Evolutionary conservation across 2,797 vertebrate genomes (phyloP), one percentile per base, ranked within the genome.

Genomic region (Tamandua tetradactyla): DNA sequence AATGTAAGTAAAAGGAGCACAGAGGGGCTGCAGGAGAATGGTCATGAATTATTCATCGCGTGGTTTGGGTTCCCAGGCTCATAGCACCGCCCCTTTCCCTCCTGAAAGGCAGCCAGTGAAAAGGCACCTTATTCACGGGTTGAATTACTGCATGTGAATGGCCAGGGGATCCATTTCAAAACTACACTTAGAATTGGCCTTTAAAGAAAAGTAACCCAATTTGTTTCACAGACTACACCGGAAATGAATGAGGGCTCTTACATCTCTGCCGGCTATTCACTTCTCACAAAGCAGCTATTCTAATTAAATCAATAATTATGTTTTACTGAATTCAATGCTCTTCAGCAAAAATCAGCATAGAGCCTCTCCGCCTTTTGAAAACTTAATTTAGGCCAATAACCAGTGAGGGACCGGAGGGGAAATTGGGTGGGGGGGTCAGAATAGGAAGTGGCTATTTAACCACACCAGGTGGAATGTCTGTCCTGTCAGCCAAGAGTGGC

Each of bases 251-350:
- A 96, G 95, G 94, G 96, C 96, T 97, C 97, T 97, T 86, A 92
- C 92, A 87, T 76, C 96, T 97, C 97, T 94, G 94, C 97, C 95
- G 96, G 95, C 97, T 96, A 91, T 89, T 94, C 75, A 74, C 94
- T 96, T 97, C 96, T 97, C 94, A 97, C 94, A 84, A 92, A 97
- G 97, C 96, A 95, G 93, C 97, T 97, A 88, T 97, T 98, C 97
- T 98, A 98, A 98, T 98, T 98, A 98, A 98, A 98, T 89, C 97
- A 97, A 97, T 98, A 97, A 98, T 98, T 97, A 98, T 96, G 98
- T 96, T 97, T 98, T 97, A 98, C 97, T 97, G 98, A 98, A 98
- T 98, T 55, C 68, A 95, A 89, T 89, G 85, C 96, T 97, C 64
- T 97, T 96, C 94, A 94, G 97, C 95, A 93, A 94, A 85, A 97